These are phyloP conservation scores for Labeo calbasu DNA, from an alignment of 2,797 vertebrate species.

Conservation along the genomic window DNA sequence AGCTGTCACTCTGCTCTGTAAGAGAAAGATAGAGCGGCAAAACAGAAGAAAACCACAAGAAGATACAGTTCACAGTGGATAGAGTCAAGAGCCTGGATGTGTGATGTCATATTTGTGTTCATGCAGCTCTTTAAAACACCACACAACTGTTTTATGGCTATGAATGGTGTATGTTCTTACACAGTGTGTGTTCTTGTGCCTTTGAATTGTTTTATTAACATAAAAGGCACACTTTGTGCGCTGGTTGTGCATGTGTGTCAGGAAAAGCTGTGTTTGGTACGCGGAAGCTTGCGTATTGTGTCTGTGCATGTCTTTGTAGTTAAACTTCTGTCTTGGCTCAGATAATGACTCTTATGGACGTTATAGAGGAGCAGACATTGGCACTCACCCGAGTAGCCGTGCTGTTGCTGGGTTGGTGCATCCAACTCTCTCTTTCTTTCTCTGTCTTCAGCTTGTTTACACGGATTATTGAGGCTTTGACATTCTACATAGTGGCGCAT, in stretches of 20 bases:
- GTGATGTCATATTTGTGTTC: conserved; percentile 20
- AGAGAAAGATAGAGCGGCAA: conserved; percentile 37
- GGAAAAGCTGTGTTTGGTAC: conserved; percentile 29
- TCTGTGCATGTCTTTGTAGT: conserved; percentile 29
- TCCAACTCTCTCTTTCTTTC: not conserved
- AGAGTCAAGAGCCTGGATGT: conserved; percentile 2
- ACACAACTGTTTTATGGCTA: not conserved
- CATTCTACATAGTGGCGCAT: not conserved
- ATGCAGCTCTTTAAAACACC: not conserved
- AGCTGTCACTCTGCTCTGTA: conserved; percentile 32
- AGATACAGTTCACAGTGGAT: conserved; percentile 34
- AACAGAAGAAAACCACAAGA: conserved; percentile 15
- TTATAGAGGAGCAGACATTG: conserved; percentile 44
- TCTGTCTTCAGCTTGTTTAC: not conserved
- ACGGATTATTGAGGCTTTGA: conserved; percentile 4
- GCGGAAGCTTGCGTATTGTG: not conserved
- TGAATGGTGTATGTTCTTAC: not conserved
- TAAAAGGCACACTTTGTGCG: not conserved
- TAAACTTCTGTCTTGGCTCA: conserved; percentile 36
- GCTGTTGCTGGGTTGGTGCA: conserved; percentile 39
- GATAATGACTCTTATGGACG: conserved; percentile 42
- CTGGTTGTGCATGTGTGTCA: conserved; percentile 3
- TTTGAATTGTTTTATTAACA: conserved; percentile 13
- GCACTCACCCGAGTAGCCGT: conserved; percentile 41
- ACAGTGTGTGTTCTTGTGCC: not conserved